Evolutionary conservation across 1,140 invertebrate species (phyloP), one percentile per base, ranked within the genome.

Genomic region (Macrocentrus cingulum): DNA sequence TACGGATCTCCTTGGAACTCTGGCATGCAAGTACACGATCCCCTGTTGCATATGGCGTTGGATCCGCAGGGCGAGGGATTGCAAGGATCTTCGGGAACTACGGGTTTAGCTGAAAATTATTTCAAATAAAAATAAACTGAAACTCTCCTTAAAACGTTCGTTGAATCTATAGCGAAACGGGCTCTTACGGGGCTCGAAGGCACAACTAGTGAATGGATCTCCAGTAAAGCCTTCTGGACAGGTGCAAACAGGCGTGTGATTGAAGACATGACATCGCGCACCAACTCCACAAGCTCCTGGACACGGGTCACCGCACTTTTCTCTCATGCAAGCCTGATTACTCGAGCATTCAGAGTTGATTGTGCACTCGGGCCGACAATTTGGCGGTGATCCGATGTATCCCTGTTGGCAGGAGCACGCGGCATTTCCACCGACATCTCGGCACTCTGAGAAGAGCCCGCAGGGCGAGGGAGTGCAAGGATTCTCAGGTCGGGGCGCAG

Each of bases 311-410:
- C 65, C 66, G 60, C 84, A 86, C 56, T 83, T 84, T 59, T 82
- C 81, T 61, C 84, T 85, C 11, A 87, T 84, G 66, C 88, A 90
- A 19, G 87, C 85, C 49, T 81, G 73, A 63, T 81, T 79, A 52
- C 71, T 79, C 1, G 81, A 64, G 67, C 88, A 90, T 66, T 90
- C 88, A 0, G 82, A 81, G 68, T 87, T 87, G 63, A 84, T 85
- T 19, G 82, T 81, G 72, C 88, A 90, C 75, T 89, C 87, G 6
- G 87, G 87, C 56, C 84, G 72, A 71, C 87, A 88, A 60, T 82
- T 83, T 34, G 87, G 86, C 52, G 85, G 84, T 42, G 72, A 64
- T 36, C 85, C 84, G 22, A 83, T 81, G 66, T 82, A 86, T 56
- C 83, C 82, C 20, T 77, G 68, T 50, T 84, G 73, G 71, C 88